phyloP scores from a whole-genome alignment of 2,888 invertebrate genomes.

The Celastrina argiolus region DNA sequence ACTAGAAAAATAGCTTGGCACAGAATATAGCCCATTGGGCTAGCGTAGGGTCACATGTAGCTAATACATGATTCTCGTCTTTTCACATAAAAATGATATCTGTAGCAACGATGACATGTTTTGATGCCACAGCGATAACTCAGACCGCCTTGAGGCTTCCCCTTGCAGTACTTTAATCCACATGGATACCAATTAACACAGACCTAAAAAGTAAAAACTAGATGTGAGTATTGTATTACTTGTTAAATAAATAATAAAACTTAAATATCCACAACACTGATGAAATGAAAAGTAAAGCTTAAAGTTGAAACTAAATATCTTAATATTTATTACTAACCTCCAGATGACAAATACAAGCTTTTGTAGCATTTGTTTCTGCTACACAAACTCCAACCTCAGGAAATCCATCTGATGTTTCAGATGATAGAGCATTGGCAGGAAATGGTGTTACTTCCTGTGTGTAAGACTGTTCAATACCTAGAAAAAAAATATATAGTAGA shows the following conservation, averaged over 20 bases:
- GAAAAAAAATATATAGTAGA: no score
- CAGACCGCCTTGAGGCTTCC: constrained; percentile 81
- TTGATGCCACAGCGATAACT: constrained; percentile 96
- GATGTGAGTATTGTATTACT: neutral
- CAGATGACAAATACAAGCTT: constrained; percentile 90
- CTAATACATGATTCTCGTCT: constrained; percentile 81
- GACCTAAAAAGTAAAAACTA: constrained; percentile 42
- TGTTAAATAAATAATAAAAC: neutral
- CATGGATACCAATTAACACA: constrained; percentile 98
- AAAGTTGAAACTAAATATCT: no score
- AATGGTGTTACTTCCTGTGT: constrained; percentile 84
- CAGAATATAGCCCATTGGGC: constrained; percentile 36
- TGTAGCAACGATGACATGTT: constrained; percentile 93
- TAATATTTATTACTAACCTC: constrained; percentile 78
- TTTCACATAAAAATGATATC: constrained; percentile 90
- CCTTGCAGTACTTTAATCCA: constrained; percentile 95
- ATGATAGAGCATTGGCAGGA: constrained; percentile 71
- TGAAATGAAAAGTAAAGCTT: no score
- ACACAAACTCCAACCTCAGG: constrained; percentile 77
- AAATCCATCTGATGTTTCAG: constrained; percentile 52
- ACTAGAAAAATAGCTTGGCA: constrained; percentile 39
- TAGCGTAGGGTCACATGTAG: constrained; percentile 58
- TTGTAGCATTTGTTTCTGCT: constrained; percentile 81
- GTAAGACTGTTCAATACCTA: constrained; percentile 86
- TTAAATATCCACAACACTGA: neutral